These are phyloP conservation scores for Herpetotheres cachinnans DNA, from an alignment of 2,113 vertebrate genomes.

Conservation along the genomic window DNA sequence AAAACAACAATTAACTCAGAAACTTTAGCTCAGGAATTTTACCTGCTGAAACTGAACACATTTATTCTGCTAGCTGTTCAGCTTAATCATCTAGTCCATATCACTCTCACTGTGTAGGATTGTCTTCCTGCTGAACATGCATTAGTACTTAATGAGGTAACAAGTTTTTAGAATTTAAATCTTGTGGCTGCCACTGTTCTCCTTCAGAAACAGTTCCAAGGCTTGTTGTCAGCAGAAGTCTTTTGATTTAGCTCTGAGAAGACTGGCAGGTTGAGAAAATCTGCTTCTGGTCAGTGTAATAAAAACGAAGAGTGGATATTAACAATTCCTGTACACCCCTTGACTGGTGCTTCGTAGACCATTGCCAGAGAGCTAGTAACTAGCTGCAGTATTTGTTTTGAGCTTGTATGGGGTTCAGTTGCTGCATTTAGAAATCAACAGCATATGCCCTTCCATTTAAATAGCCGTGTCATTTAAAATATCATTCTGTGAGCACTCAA, in stretches of 20 bases:
- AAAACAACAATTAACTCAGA: background rate
- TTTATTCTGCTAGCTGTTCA: background rate
- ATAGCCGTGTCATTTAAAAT: background rate
- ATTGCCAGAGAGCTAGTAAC: background rate
- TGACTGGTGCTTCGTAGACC: background rate
- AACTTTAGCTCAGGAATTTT: background rate
- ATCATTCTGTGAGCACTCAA: background rate
- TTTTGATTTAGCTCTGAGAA: slow-evolving; percentile 6
- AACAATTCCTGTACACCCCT: background rate
- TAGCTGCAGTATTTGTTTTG: background rate
- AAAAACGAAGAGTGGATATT: background rate
- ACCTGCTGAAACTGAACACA: background rate
- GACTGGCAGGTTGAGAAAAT: background rate
- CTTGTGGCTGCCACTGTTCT: background rate
- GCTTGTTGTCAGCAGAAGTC: background rate
- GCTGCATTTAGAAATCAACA: background rate
- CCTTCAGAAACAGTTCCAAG: background rate
- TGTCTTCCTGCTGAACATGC: background rate
- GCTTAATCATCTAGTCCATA: background rate
- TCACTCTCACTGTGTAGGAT: background rate
- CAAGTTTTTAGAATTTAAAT: slow-evolving; percentile 25
- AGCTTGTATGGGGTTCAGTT: background rate
- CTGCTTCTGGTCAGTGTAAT: background rate
- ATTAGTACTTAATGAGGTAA: slow-evolving; percentile 7
- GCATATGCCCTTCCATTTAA: background rate